phyloP scores from a whole-genome alignment of 2,113 vertebrate species.

The Caranx ignobilis region DNA sequence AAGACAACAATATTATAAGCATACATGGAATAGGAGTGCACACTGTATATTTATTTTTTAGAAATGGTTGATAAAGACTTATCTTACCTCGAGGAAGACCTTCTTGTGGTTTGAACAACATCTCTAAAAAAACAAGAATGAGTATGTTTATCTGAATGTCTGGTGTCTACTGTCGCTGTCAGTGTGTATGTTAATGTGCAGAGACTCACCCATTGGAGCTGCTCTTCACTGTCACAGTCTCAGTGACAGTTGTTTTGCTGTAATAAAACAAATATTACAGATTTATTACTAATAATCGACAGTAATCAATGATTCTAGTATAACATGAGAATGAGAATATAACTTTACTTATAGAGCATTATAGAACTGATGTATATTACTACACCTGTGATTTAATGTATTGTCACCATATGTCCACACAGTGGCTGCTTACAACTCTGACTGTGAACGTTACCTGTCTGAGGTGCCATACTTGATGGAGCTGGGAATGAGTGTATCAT shows the following conservation, averaged over 20 bases:
- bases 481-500: conserved; percentile 41
- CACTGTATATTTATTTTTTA: neutral
- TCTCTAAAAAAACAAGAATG: conserved; percentile 48
- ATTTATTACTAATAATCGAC: neutral
- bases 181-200: neutral
- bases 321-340: neutral
- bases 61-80: neutral
- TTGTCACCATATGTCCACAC: neutral
- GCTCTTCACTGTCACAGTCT: conserved; percentile 63
- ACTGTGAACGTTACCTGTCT: conserved; percentile 58
- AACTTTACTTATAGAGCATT: neutral
- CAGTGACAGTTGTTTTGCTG: conserved; percentile 48
- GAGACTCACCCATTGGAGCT: conserved; percentile 54
- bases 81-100: conserved; percentile 55
- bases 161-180: neutral
- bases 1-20: neutral
- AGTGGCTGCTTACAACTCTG: too few species aligned
- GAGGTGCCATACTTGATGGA: neutral
- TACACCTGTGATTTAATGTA: neutral
- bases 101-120: conserved; percentile 37
- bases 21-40: neutral
- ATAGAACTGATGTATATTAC: neutral
- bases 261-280: neutral
- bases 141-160: neutral
- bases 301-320: neutral